A percentile compares a stretch with the other conserved stretches of the same genome.
These are phyloP conservation scores for Sibirionetta formosa DNA, from an alignment of 2,797 vertebrate species.

Conservation along the genomic window DNA sequence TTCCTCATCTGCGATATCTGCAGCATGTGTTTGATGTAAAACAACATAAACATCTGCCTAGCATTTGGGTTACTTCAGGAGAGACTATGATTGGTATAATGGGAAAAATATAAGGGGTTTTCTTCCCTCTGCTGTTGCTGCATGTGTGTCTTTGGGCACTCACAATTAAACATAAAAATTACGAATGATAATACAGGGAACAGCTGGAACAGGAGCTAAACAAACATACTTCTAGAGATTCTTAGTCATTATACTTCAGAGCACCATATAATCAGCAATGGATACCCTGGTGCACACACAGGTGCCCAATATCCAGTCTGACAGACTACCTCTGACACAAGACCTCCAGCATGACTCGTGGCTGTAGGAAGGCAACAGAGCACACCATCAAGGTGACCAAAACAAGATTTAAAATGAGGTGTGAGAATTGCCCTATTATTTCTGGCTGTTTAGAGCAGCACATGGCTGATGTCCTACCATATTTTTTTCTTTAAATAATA, in stretches of 20 bases:
- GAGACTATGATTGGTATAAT: background rate
- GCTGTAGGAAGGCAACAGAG: background rate
- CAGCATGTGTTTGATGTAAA: background rate
- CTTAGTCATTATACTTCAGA: background rate
- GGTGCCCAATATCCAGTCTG: background rate
- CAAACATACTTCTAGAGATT: background rate
- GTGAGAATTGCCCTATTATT: background rate
- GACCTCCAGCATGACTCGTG: background rate
- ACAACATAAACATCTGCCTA: background rate
- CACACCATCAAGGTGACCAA: background rate
- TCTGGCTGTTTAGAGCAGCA: background rate
- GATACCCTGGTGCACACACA: background rate
- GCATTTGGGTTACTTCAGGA: background rate
- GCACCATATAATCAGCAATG: background rate
- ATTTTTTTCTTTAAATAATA: background rate
- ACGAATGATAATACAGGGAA: background rate
- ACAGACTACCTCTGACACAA: background rate
- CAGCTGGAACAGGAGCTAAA: background rate
- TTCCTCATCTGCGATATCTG: background rate
- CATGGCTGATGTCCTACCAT: background rate
- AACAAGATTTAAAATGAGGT: background rate
- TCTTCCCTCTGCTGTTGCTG: background rate
- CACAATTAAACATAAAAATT: background rate
- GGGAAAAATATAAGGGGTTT: background rate
- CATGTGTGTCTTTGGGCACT: background rate